Base-by-base conservation (phyloP, 2,888 invertebrate species). In the Charanyca ferruginea region DNA sequence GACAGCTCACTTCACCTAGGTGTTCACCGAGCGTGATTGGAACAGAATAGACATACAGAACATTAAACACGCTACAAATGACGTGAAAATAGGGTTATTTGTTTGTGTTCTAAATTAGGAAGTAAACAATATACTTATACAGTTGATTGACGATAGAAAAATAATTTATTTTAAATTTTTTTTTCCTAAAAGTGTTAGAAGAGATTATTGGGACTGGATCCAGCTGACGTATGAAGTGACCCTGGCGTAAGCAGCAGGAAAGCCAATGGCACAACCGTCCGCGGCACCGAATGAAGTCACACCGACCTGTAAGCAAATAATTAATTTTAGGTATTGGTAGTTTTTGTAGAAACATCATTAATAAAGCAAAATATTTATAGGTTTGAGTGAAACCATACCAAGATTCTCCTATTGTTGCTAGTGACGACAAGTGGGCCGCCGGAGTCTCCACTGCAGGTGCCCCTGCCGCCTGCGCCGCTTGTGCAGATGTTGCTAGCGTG, bases 401-500 rank as follows among this genome's bases (percentile, higher is more conserved):
- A 77, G 51, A 80, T 64, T 4, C 41, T 71, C 3, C 44, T 62
- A 52, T 65, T 70, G 18, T 59, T 58, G 55, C 57, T 73, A 4
- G 53, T 25, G 4, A 75, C 41, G 16, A 60, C 84, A 0, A 89
- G 82, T 60, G 89, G 88, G 16, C 89, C 88, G 25, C 89, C 88
- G 23, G 88, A 88, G 73, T 89, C 89, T 0, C 89, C 88, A 0
- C 73, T 49, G 85, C 93, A 92, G 1, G 90, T 89, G 20, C 90
- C 85, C 0, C 52, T 72, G 5, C 89, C 89, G 8, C 86, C 86
- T 0, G 58, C 84, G 0, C 91, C 90, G 69, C 90, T 90, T 63
- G 91, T 90, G 82, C 91, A 92, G 42, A 93, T 82, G 73, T 88
- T 90, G 38, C n/a, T n/a, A n/a, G n/a, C n/a, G n/a, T n/a, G 71